Evolutionary conservation across 92 coral and sea anemone species (phyloP), one percentile per base, ranked within the genome.

Genomic region (Plumapathes pennacea): DNA sequence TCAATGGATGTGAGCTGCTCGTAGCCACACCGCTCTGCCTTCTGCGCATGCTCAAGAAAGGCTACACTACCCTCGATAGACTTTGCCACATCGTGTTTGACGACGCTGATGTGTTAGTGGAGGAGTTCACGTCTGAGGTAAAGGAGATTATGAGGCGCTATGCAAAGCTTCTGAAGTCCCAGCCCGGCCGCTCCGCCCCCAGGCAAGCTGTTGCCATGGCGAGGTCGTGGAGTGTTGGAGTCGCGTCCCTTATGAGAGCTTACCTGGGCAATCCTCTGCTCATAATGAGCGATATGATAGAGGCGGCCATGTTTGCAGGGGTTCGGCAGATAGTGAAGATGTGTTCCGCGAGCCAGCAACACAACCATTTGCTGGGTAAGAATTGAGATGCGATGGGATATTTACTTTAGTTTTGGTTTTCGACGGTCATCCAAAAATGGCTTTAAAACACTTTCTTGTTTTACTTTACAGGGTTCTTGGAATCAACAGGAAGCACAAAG

Each of bases 1-100:
- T 91, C 18, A 91, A 91, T 72, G 97, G 97, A 39, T 87, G 97
- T 58, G 97, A 91, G 48, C 68, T 91, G 18, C 71, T 91, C 22
- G 73, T 91, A 14, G 96, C 97, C 3, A 88, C 97, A 10, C 86
- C 86, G 4, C 86, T 96, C 15, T 88, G 97, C 57, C 76, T 91
- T 24, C 69, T 88, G 17, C 88, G 97, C 43, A 58, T 91, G 84
- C 77, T 91, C 33, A 83, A 57, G 50, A 82, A 71, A 47, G 50
- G 83, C 40, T 83, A 72, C 57, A 67, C 90, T 17, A 67, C 88
- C 36, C 50, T 91, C 8, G 77, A 88, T 53, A 55, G 83, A 41
- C 61, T 91, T 30, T 91, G 97, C 46, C 96, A 91, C 36, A 63
- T 78, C 25, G 92, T 91, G 36, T 77, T 91, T 39, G 88, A 91